These are phyloP conservation scores for Mylabris phalerata DNA, from an alignment of 1,140 invertebrate species.

Conservation along the genomic window DNA sequence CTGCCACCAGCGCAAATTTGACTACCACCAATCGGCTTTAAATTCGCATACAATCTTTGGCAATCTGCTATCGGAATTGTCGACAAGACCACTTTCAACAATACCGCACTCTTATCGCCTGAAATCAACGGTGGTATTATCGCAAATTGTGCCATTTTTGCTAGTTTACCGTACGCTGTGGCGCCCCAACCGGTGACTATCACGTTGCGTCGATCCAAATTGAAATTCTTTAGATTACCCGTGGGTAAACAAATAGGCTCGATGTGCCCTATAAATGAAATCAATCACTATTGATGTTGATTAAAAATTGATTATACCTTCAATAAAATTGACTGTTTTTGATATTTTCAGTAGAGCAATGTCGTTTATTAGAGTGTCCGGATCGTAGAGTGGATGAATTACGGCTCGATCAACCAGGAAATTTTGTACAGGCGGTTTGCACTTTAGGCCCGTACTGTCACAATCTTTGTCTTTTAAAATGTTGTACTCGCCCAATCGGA, in stretches of 20 bases:
- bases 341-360: conserved; percentile 42
- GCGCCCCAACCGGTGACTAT: conserved; percentile 54
- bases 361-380: conserved; percentile 43
- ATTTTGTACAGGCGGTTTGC: conserved; percentile 34
- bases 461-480: conserved; percentile 33
- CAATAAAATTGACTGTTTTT: conserved; percentile 19
- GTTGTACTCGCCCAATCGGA: conserved; percentile 37
- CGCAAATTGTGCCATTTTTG: neutral
- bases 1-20: conserved; percentile 48
- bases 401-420: conserved; percentile 33
- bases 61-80: conserved; percentile 39
- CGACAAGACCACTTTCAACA: conserved; percentile 47
- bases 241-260: conserved; percentile 51
- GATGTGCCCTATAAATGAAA: conserved; percentile 37
- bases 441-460: conserved; percentile 21
- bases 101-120: conserved; percentile 36
- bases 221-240: conserved; percentile 29
- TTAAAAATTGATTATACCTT: conserved; percentile 10
- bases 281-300: conserved; percentile 5
- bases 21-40: conserved; percentile 16
- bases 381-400: conserved; percentile 42
- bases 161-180: conserved; percentile 43
- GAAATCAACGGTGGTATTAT: neutral
- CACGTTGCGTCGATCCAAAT: conserved; percentile 28
- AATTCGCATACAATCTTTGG: conserved; percentile 18